Base-by-base conservation (phyloP, 2,888 invertebrate species). In the Eudasyphora cyanicolor region DNA sequence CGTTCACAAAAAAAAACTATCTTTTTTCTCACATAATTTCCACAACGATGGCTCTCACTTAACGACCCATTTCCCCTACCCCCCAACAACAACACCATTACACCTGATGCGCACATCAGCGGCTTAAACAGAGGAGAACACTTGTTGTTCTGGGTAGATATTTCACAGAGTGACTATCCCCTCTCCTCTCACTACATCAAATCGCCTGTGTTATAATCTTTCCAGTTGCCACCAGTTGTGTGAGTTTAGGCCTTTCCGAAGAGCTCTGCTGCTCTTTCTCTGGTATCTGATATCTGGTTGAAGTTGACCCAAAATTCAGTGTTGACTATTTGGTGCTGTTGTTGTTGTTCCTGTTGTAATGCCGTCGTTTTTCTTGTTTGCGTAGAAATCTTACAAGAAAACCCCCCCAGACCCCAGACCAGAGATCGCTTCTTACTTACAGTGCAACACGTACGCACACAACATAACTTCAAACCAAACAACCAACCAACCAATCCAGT, bases 221-320 rank as follows among this genome's bases (percentile, higher is more conserved):
- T n/a, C n/a, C 67, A 67, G 17, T 42, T 17, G 19, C 21, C 21
- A 7, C n/a, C 67, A 67, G 17, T 42, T 17, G 19, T 35, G 19
- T 64, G n/a, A n/a, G 14, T 62, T 64, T 57, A 67, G 32, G 17
- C 42, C 27, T 57, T 32, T 35, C 29, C 27, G 21, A 69, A 32
- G 6, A 1, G 8, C 12, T 14, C 21, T 51, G 21, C 42, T 35
- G 62, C 24, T 79, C 45, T 60, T 64, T 76, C 64, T 62, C 69
- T 64, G 49, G 62, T 62, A 29, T 76, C 62, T 62, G 38, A 29
- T 64, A 49, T 24, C 64, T 51, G 21, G 54, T 45, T 67, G 32
- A 38, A 17, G 79, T n/a, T 79, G 82, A 79, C 82, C 82, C 67
- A 79, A 79, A 82, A 82, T 76, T 70, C 67, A 21, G 5, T 67